Conservation (phyloP, 2,797 vertebrate genomes). For the Siniperca undulata region DNA sequence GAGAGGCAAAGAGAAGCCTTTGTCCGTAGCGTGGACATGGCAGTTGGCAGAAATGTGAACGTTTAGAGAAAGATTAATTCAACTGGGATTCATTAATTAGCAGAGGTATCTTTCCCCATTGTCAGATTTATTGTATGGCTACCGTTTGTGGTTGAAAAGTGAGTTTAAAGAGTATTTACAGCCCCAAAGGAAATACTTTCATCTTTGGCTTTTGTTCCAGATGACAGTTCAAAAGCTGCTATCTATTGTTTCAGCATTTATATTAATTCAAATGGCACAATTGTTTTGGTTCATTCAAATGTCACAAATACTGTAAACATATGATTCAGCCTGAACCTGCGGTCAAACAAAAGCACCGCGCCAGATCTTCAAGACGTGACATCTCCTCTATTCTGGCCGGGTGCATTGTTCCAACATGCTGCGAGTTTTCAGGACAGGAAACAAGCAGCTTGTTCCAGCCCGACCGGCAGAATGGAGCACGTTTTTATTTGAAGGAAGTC, state of each 20-base stretch:
- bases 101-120: background rate
- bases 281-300: slow-evolving; percentile 76
- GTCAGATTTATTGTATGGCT: slow-evolving; percentile 32
- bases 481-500: slow-evolving; percentile 88
- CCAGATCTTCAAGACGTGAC: slow-evolving; percentile 69
- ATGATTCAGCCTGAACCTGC: slow-evolving; percentile 67
- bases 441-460: slow-evolving; percentile 83
- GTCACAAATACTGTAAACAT: slow-evolving; percentile 81
- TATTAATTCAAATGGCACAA: slow-evolving; percentile 69
- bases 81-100: slow-evolving; percentile 42
- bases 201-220: slow-evolving; percentile 64
- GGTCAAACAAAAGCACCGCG: slow-evolving; percentile 66
- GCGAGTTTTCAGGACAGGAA: slow-evolving; percentile 83
- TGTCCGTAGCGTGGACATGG: slow-evolving; percentile 48
- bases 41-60: slow-evolving; percentile 49
- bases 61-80: slow-evolving; percentile 49
- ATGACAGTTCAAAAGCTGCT: slow-evolving; percentile 68
- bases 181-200: slow-evolving; percentile 62
- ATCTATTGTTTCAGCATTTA: slow-evolving; percentile 76
- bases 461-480: slow-evolving; percentile 75
- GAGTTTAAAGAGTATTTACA: slow-evolving; percentile 40
- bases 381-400: slow-evolving; percentile 62
- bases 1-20: slow-evolving; percentile 66
- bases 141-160: slow-evolving; percentile 32
- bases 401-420: slow-evolving; percentile 80